A percentile compares a stretch with the other conserved stretches of the same genome.
phyloP scores from a whole-genome alignment of 2,888 invertebrate genomes.

The Ectemnius lituratus region DNA sequence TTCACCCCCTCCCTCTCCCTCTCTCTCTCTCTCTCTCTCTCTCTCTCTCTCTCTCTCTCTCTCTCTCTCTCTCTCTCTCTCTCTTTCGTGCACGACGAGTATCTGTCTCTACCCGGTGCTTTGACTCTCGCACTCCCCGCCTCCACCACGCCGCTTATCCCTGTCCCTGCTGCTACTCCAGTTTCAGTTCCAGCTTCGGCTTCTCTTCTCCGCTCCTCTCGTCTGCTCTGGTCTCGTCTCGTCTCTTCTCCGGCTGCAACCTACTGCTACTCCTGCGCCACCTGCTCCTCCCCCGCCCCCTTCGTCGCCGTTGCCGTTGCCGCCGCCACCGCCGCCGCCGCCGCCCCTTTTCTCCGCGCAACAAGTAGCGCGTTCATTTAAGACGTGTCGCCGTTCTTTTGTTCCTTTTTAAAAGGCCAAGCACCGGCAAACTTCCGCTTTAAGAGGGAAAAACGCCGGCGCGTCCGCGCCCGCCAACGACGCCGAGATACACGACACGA shows the following conservation, averaged over 20 bases:
- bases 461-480: constrained; percentile 26
- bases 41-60: constrained; percentile 7
- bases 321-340: constrained; percentile 34
- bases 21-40: constrained; percentile 5
- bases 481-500: not conserved
- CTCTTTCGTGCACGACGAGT: not conserved
- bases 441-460: constrained; percentile 64
- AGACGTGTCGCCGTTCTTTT: constrained; percentile 77
- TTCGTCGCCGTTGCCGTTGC: too few species aligned
- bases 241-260: constrained; percentile 28
- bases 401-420: constrained; percentile 74
- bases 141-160: constrained; percentile 13
- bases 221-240: constrained; percentile 11
- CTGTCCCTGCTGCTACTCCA: constrained; percentile 15
- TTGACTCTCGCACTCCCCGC: not conserved
- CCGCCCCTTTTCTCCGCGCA: constrained; percentile 70
- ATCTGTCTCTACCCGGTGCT: too few species aligned
- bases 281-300: constrained; percentile 5
- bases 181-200: constrained; percentile 10
- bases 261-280: constrained; percentile 20
- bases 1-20: constrained; percentile 14
- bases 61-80: constrained; percentile 6
- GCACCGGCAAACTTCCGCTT: constrained; percentile 72
- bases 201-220: constrained; percentile 5
- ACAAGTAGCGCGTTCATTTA: constrained; percentile 79